Evolutionary conservation across 2,888 invertebrate genomes (phyloP).

Genomic region (Drosophila neutralis): DNA sequence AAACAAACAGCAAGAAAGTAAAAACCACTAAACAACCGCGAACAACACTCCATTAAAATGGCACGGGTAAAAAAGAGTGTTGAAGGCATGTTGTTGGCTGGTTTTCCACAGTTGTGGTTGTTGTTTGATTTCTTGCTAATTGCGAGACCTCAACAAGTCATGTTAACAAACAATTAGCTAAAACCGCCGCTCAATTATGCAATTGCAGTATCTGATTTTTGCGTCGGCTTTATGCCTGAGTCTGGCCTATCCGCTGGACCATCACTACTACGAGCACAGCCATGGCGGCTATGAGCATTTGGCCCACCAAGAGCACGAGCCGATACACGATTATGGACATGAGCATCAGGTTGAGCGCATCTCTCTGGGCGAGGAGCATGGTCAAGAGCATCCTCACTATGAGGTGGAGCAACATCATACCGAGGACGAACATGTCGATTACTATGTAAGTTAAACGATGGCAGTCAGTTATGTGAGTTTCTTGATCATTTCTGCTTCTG

Average conservation of each 20-base stretch:
- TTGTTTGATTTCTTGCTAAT: constrained; percentile 51
- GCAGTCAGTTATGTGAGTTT: not conserved
- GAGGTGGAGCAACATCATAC: constrained; percentile 70
- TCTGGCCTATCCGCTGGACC: constrained; percentile 84
- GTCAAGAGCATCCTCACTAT: constrained; percentile 83
- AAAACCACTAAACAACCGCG: constrained; percentile 44
- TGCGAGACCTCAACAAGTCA: constrained; percentile 30
- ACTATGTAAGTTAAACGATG: constrained; percentile 86
- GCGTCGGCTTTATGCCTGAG: constrained; percentile 83
- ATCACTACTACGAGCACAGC: constrained; percentile 82
- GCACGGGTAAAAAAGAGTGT: constrained; percentile 19
- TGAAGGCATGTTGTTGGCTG: constrained; percentile 22
- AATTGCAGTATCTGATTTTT: constrained; percentile 83
- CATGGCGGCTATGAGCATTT: constrained; percentile 79
- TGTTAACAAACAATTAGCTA: constrained; percentile 71
- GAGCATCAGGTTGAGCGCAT: constrained; percentile 79
- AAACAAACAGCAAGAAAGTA: constrained; percentile 38
- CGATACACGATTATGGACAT: constrained; percentile 78
- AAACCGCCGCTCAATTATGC: constrained; percentile 55
- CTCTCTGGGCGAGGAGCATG: constrained; percentile 80
- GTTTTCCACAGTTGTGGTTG: constrained; percentile 28
- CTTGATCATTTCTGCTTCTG: constrained; percentile 1
- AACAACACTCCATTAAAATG: constrained; percentile 54
- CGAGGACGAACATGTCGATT: constrained; percentile 87
- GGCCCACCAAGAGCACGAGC: constrained; percentile 75